These are phyloP conservation scores for Agrotis segetum DNA, from an alignment of 2,888 invertebrate genomes.

Conservation along the genomic window DNA sequence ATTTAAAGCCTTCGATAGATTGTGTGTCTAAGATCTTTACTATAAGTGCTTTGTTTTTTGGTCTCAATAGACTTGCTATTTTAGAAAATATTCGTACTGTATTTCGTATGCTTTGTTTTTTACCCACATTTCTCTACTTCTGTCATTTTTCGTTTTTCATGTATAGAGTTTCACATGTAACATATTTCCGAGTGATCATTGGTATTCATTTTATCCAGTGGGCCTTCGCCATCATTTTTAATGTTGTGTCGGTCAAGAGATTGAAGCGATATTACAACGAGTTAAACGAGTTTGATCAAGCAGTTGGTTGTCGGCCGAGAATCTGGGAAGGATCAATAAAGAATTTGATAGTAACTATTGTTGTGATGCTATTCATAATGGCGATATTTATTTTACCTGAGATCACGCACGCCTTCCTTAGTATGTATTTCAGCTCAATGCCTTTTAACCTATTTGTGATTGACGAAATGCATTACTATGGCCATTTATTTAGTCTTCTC, in stretches of 20 bases:
- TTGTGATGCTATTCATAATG: conserved; percentile 8
- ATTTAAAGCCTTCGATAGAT: conserved; percentile 68
- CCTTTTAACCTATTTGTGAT: conserved; percentile 59
- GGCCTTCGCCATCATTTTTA: conserved; percentile 60
- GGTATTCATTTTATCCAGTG: conserved; percentile 50
- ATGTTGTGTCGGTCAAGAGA: conserved; percentile 67
- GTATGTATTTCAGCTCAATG: conserved; percentile 35
- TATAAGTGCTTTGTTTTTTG: conserved; percentile 18
- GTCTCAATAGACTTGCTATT: conserved; percentile 64
- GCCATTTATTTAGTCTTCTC: conserved; percentile 76
- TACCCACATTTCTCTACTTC: conserved; percentile 5
- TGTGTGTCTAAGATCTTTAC: conserved; percentile 73
- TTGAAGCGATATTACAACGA: conserved; percentile 71
- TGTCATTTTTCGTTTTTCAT: conserved; percentile 8
- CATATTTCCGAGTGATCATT: neutral
- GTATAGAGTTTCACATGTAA: conserved; percentile 9
- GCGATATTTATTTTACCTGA: neutral
- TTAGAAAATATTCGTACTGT: conserved; percentile 57
- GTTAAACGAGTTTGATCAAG: conserved; percentile 73
- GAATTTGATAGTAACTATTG: conserved; percentile 55
- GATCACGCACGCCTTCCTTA: neutral
- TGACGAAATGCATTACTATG: conserved; percentile 75
- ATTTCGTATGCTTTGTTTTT: conserved; percentile 23
- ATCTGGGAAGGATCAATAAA: conserved; percentile 63
- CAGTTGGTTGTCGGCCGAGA: conserved; percentile 72